Percentiles rank a stretch among this genome's conserved stretches.
Conservation (phyloP, 2,113 vertebrate species). For the Hypomesus transpacificus region DNA sequence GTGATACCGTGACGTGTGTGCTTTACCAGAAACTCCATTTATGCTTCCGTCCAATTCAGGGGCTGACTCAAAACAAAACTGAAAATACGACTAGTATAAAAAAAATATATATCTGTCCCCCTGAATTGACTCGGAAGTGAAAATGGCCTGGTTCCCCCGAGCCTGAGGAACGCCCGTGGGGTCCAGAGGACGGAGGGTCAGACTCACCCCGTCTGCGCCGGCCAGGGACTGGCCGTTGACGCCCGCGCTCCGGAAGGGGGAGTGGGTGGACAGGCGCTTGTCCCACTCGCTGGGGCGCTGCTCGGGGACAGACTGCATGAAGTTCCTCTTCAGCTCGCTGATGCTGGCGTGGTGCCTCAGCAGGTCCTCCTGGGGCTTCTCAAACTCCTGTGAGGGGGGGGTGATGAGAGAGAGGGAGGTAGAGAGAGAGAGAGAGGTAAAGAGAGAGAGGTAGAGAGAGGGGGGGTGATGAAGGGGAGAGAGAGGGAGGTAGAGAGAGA, state of each 20-base stretch:
- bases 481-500: conserved; percentile 20
- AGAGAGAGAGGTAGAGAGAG: not conserved
- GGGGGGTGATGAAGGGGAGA: conserved; percentile 36
- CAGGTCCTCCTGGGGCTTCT: conserved; percentile 88
- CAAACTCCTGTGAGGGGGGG: conserved; percentile 76
- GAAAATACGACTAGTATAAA: not conserved
- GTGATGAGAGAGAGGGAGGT: not conserved
- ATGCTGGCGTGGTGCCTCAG: conserved; percentile 92
- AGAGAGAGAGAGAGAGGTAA: not conserved
- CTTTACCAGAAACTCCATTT: too few species aligned
- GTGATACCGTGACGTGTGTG: too few species aligned
- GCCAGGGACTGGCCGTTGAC: conserved; percentile 63
- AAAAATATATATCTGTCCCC: not conserved
- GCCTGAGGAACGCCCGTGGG: too few species aligned
- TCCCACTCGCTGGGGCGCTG: conserved; percentile 92
- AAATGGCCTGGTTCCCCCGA: not conserved
- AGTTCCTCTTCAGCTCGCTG: conserved; percentile 94
- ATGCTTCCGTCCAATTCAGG: conserved; percentile 3
- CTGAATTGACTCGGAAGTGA: not conserved
- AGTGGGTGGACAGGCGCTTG: conserved; percentile 91
- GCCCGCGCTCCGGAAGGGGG: conserved; percentile 78
- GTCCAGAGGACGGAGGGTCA: not conserved
- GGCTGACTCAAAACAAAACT: not conserved
- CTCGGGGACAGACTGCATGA: conserved; percentile 90
- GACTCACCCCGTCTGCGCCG: conserved; percentile 84